Percentiles rank a stretch among this genome's conserved stretches.
Conservation (phyloP, 2,797 vertebrate species). For the Notolepis coatsorum region DNA sequence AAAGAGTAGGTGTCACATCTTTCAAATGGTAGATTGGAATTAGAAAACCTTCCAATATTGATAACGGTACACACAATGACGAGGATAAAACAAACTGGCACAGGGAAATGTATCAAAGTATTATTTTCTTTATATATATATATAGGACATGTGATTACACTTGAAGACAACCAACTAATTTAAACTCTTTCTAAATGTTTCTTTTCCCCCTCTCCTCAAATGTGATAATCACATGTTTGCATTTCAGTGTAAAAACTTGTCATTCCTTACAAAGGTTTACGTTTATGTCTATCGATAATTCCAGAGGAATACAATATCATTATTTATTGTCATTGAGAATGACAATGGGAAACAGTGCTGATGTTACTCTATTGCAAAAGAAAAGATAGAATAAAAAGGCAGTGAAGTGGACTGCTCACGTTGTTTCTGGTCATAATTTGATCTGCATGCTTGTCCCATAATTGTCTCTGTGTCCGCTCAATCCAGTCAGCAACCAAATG, state of each 20-base stretch:
- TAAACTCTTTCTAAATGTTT: slow-evolving; percentile 68
- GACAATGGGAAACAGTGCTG: slow-evolving; percentile 87
- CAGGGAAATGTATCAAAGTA: slow-evolving; percentile 65
- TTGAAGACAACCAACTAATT: slow-evolving; percentile 72
- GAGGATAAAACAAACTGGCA: slow-evolving; percentile 39
- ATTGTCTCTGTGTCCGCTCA: slow-evolving; percentile 35
- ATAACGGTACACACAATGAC: neutral
- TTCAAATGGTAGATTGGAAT: too few species aligned
- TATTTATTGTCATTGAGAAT: slow-evolving; percentile 87
- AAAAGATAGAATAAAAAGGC: slow-evolving; percentile 79
- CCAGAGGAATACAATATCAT: slow-evolving; percentile 88
- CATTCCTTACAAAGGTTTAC: slow-evolving; percentile 92
- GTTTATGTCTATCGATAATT: slow-evolving; percentile 85
- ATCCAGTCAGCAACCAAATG: slow-evolving; percentile 50
- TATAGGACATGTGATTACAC: slow-evolving; percentile 75
- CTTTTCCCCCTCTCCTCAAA: slow-evolving; percentile 66
- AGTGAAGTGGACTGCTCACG: slow-evolving; percentile 72
- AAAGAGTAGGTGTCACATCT: too few species aligned
- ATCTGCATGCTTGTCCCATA: slow-evolving; percentile 73
- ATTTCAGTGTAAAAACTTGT: slow-evolving; percentile 86
- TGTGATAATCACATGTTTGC: slow-evolving; percentile 81
- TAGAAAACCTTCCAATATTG: too few species aligned
- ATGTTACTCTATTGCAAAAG: slow-evolving; percentile 78
- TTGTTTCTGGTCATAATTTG: slow-evolving; percentile 60
- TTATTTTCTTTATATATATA: too few species aligned